These are phyloP conservation scores for Monodelphis domestica DNA, from an alignment of 2,797 vertebrate species.

Conservation along the genomic window DNA sequence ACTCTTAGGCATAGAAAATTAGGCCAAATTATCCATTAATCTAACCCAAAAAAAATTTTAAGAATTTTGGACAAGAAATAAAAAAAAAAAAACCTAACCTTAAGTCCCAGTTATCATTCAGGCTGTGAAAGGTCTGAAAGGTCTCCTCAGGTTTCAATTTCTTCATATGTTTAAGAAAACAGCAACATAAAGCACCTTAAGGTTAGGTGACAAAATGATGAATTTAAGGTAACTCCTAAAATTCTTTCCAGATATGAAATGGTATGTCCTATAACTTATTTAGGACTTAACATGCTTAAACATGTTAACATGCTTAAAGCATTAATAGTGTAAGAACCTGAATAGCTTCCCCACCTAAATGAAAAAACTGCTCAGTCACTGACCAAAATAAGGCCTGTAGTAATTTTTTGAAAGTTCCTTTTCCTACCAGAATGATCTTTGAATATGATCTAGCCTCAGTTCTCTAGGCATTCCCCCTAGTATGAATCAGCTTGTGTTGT, in stretches of 20 bases:
- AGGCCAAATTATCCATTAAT: slow-evolving; percentile 17
- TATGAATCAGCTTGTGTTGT: background rate
- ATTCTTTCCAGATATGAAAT: slow-evolving; percentile 46
- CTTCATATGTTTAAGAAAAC: background rate
- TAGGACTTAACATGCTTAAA: slow-evolving; percentile 34
- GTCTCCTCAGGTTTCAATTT: background rate
- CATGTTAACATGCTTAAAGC: slow-evolving; percentile 26
- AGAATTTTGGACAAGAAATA: background rate
- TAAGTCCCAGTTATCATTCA: background rate
- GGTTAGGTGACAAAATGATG: background rate
- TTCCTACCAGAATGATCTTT: background rate
- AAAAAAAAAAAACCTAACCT: background rate
- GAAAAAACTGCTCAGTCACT: background rate
- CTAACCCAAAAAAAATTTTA: background rate
- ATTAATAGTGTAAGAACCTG: background rate
- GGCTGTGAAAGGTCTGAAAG: no score
- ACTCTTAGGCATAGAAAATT: slow-evolving; percentile 27
- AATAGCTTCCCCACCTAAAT: background rate
- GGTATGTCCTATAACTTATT: slow-evolving; percentile 49
- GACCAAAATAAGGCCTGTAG: background rate
- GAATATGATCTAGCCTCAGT: background rate
- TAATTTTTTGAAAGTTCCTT: background rate
- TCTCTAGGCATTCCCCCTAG: background rate
- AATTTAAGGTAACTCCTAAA: slow-evolving; percentile 54
- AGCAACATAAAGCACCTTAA: background rate